Percentiles rank a stretch among this genome's conserved stretches.
phyloP scores from a whole-genome alignment of 2,888 invertebrate species.

The Mythimna ferrago region DNA sequence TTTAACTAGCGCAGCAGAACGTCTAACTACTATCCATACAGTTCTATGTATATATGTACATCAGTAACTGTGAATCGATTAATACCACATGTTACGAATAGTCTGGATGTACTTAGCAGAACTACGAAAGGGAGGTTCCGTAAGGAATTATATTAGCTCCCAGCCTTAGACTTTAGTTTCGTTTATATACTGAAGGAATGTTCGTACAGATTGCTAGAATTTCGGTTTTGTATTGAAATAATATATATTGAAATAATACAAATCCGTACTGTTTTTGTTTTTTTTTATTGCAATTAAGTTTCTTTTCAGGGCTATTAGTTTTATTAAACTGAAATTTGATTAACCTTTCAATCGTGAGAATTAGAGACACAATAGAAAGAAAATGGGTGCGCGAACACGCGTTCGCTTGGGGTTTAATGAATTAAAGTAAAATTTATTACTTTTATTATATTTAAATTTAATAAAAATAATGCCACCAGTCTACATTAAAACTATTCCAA shows the following conservation, averaged over 20 bases:
- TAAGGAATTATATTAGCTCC: conserved; percentile 59
- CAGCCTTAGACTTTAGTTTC: conserved; percentile 33
- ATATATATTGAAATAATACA: neutral
- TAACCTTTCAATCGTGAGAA: too few relatives aligned
- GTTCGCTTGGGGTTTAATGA: too few relatives aligned
- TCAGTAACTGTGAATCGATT: conserved; percentile 60
- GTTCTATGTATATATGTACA: conserved; percentile 14
- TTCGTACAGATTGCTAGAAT: neutral
- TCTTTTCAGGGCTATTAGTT: neutral
- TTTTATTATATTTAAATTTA: neutral
- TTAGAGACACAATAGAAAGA: too few relatives aligned
- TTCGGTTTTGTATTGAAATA: neutral
- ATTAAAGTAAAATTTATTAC: too few relatives aligned
- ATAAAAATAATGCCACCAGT: neutral
- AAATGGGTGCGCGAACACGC: too few relatives aligned
- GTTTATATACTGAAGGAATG: conserved; percentile 11
- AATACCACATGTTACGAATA: conserved; percentile 64
- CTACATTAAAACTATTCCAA: neutral
- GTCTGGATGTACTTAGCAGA: conserved; percentile 46
- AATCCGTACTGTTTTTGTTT: neutral
- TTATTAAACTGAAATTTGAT: too few relatives aligned
- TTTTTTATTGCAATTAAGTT: neutral
- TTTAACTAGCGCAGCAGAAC: conserved; percentile 40
- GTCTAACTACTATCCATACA: conserved; percentile 44
- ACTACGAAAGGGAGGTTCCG: conserved; percentile 61